These are phyloP conservation scores for Neotoma lepida DNA, from an alignment of 2,113 vertebrate genomes.

Conservation along the genomic window DNA sequence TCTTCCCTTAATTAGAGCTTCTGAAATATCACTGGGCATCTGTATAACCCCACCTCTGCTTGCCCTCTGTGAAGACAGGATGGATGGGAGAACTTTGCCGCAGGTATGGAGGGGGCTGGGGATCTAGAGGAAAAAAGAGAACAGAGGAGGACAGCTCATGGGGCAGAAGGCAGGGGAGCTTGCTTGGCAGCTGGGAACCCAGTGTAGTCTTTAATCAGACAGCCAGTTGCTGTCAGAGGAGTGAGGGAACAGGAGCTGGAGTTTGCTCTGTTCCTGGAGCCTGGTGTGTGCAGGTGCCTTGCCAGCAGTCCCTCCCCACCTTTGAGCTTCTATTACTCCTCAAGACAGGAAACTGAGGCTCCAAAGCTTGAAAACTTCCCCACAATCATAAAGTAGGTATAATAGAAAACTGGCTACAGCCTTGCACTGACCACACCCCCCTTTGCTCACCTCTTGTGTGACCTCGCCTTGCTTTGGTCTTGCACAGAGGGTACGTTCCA, in stretches of 20 bases:
- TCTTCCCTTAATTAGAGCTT: conserved; percentile 83
- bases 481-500: neutral
- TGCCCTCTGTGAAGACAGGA: conserved; percentile 72
- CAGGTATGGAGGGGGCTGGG: neutral
- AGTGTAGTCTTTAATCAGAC: neutral
- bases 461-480: neutral
- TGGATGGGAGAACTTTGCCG: conserved; percentile 56
- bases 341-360: neutral
- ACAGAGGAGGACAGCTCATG: conserved; percentile 30
- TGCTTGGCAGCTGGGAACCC: conserved; percentile 30
- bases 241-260: neutral
- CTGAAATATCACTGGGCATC: conserved; percentile 89
- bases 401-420: neutral
- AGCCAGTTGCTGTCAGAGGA: neutral
- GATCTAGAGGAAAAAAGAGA: neutral
- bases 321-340: neutral
- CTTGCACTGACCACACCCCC: neutral
- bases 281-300: neutral
- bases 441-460: neutral
- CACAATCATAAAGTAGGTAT: neutral
- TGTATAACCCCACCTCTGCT: conserved; percentile 71
- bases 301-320: neutral
- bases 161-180: neutral
- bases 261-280: neutral
- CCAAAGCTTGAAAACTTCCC: neutral